Percentiles rank a stretch among this genome's conserved stretches.
phyloP scores from a whole-genome alignment of 2,888 invertebrate genomes.

The Lithophane leautieri region DNA sequence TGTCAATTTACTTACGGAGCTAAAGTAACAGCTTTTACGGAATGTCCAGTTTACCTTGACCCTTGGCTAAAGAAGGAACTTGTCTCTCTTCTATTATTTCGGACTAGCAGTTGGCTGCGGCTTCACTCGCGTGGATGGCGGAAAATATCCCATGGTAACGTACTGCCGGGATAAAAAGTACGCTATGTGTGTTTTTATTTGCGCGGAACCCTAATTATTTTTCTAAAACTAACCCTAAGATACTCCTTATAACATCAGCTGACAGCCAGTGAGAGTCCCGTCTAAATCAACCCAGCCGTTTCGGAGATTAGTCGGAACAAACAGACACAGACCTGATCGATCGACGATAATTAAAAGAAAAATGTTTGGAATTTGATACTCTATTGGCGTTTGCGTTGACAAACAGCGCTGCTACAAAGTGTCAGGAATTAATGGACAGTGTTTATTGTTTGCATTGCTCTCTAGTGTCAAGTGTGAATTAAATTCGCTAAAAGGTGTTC shows the following conservation, averaged over 20 bases:
- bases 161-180: too few relatives aligned
- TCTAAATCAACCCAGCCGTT: neutral
- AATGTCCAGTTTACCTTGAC: constrained; percentile 18
- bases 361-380: constrained; percentile 18
- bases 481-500: constrained; percentile 58
- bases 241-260: too few relatives aligned
- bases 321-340: neutral
- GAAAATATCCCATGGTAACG: too few relatives aligned
- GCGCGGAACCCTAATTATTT: too few relatives aligned
- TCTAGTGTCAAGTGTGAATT: constrained; percentile 60
- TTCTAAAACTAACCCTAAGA: too few relatives aligned
- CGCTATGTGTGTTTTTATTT: too few relatives aligned
- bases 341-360: constrained; percentile 1
- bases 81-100: too few relatives aligned
- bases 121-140: too few relatives aligned
- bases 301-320: neutral
- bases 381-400: constrained; percentile 10
- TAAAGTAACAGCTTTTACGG: constrained; percentile 41
- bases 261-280: neutral
- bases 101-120: too few relatives aligned
- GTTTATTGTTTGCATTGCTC: constrained; percentile 62
- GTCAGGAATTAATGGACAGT: constrained; percentile 20
- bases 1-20: constrained; percentile 59
- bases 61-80: constrained; percentile 13
- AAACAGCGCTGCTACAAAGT: constrained; percentile 11